These are phyloP conservation scores for Lamellibrachia columna DNA, from an alignment of 2,888 invertebrate species.

Conservation along the genomic window DNA sequence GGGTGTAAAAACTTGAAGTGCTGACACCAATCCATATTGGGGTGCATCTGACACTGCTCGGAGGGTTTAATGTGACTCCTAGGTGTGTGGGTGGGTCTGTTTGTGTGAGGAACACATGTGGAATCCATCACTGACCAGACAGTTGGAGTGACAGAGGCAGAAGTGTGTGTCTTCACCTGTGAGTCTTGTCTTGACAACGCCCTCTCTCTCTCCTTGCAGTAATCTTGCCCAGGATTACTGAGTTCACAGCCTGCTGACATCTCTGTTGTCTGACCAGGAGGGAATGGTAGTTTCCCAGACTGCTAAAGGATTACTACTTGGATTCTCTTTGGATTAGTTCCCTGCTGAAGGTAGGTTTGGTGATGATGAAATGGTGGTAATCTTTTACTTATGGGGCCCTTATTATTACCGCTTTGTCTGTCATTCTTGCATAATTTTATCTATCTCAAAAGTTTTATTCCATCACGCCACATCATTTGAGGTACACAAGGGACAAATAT, in stretches of 20 bases:
- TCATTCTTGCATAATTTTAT: too few relatives aligned
- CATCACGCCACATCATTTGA: too few relatives aligned
- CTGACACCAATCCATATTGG: neutral
- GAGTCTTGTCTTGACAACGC: conserved; percentile 8
- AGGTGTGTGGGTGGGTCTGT: neutral
- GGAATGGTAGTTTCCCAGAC: neutral
- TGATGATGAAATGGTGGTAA: neutral
- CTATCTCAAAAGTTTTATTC: too few relatives aligned
- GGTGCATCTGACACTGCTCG: neutral
- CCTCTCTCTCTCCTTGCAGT: neutral
- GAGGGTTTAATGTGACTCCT: neutral
- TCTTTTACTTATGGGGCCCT: neutral
- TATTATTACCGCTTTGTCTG: neutral
- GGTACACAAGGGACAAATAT: too few relatives aligned
- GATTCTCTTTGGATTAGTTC: neutral
- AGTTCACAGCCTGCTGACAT: neutral
- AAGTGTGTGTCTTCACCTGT: neutral
- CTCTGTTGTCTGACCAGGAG: neutral
- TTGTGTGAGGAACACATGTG: neutral
- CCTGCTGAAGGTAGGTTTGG: neutral
- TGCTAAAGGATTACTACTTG: neutral
- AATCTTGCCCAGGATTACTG: neutral
- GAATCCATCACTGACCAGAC: neutral
- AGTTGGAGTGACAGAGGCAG: neutral
- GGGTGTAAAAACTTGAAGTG: neutral